Conservation (phyloP, 2,113 vertebrate species). For the Quiscalus mexicanus region DNA sequence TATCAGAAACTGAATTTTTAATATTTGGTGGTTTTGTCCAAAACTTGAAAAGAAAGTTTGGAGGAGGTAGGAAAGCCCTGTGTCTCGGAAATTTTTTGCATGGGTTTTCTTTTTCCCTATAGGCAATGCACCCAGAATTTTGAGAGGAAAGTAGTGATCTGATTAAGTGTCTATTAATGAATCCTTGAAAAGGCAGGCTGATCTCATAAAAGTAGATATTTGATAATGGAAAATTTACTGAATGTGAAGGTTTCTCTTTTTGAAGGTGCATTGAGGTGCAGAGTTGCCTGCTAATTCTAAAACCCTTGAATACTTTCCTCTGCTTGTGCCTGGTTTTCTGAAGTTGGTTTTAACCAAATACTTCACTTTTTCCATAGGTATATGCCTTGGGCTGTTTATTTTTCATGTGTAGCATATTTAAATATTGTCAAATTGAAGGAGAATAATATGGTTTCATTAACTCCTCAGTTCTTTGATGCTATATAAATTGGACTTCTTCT, state of each 20-base stretch:
- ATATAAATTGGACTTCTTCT: not conserved
- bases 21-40: not conserved
- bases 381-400: not conserved
- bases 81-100: not conserved
- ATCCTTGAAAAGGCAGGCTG: not conserved
- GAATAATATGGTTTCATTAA: not conserved
- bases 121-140: not conserved
- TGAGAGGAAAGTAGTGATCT: not conserved
- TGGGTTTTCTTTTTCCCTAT: not conserved
- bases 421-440: not conserved
- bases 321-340: not conserved
- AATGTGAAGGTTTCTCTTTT: not conserved
- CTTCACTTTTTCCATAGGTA: not conserved
- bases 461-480: not conserved
- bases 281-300: not conserved
- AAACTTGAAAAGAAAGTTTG: not conserved
- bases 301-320: not conserved
- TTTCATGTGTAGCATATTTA: not conserved
- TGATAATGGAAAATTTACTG: not conserved
- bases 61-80: not conserved
- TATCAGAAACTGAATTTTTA: not conserved
- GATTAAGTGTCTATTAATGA: not conserved
- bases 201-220: not conserved
- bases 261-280: not conserved
- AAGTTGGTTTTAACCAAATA: not conserved